Evolutionary conservation across 2,888 invertebrate genomes (phyloP), one percentile per base, ranked within the genome.

Genomic region (Diogma glabrata): DNA sequence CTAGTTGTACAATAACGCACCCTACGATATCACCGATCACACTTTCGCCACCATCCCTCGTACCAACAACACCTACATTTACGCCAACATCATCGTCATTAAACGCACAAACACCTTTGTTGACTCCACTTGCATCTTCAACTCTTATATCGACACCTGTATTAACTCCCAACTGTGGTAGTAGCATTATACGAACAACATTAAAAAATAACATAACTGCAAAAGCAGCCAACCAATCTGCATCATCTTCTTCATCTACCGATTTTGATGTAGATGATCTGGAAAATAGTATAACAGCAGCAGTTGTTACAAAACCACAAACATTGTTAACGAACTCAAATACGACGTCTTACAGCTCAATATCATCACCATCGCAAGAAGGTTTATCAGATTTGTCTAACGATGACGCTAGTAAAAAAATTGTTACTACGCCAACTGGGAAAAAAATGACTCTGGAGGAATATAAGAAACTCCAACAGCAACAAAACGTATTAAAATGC

Each of bases 251-350:
- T 30, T 26, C 33, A 14, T 40, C 26, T 4, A 48, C 47, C 3
- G 53, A 53, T 28, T 49, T 47, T 1, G 72, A 66, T 51, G 74
- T 73, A 70, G 75, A 73, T 52, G 75, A 75, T 60, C 65, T 75
- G 23, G 75, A 75, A 59, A 74, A 75, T 36, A 75, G 75, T 56
- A 75, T 75, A 53, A 72, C 73, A 8, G 75, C 75, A 4, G 75
- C 75, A 3, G 73, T 74, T 55, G 64, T 75, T 14, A 69, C 54
- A 12, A 59, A 57, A 50, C 51, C 55, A 23, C 52, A 56, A 46
- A 38, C 14, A 17, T n/a, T n/a, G n/a, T n/a, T n/a, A n/a, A 36
- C 36, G 43, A 43, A 46, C 36, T 45, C 23, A 23, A 51, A 30
- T 24, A 22, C 23, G 28, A 19, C 14, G 28, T 43, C 43, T n/a